Evolutionary conservation across 2,113 vertebrate genomes (phyloP).

Genomic region (Eulemur rufifrons): DNA sequence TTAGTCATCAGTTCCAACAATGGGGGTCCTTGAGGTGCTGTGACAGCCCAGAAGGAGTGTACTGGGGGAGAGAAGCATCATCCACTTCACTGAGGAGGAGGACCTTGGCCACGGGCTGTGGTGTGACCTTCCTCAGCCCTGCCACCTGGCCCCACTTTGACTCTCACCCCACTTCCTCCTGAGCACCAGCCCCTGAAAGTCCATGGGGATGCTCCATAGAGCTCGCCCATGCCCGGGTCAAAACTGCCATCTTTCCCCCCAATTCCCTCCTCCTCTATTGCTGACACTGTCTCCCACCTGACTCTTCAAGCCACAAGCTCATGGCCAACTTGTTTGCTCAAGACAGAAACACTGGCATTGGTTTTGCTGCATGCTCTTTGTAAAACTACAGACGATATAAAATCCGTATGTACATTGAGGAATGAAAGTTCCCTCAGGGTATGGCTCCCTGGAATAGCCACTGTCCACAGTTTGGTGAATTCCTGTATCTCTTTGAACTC

Average conservation of each 20-base stretch:
- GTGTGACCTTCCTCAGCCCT: background rate
- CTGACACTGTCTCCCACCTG: no score
- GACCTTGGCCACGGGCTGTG: background rate
- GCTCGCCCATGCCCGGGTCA: fast-evolving
- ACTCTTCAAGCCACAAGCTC: background rate
- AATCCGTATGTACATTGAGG: fast-evolving
- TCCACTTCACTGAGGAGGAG: fast-evolving
- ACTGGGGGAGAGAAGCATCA: fast-evolving
- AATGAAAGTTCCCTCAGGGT: background rate
- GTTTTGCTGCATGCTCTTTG: background rate
- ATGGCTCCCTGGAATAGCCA: background rate
- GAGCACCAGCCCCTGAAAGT: background rate
- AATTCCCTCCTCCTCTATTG: background rate
- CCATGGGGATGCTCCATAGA: background rate
- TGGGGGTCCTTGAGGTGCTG: background rate
- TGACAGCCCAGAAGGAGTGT: background rate
- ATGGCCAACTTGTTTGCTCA: background rate
- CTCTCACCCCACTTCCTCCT: background rate
- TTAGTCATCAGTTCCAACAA: background rate
- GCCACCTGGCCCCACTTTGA: background rate
- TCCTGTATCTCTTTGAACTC: background rate
- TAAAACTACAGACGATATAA: background rate
- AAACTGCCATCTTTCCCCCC: background rate
- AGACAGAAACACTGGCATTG: background rate
- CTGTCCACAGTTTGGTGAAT: background rate